These are phyloP conservation scores for Riparia riparia DNA, from an alignment of 2,113 vertebrate genomes.

Conservation along the genomic window DNA sequence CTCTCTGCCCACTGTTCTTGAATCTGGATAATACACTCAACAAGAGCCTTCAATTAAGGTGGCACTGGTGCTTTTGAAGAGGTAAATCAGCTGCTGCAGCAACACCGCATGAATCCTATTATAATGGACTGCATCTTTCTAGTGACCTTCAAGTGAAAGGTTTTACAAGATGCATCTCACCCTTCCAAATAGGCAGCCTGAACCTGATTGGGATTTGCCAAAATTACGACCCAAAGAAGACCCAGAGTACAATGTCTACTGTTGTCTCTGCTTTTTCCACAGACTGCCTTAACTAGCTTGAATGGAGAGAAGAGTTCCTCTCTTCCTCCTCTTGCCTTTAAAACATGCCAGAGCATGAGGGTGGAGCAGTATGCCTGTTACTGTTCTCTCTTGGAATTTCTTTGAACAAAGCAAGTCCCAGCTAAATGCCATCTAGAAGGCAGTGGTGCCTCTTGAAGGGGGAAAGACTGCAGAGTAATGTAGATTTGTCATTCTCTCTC, in stretches of 20 bases:
- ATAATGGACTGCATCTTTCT: conserved; percentile 21
- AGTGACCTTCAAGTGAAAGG: conserved; percentile 16
- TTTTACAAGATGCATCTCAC: conserved; percentile 25
- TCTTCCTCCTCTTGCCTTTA: not conserved
- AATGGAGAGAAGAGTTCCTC: not conserved
- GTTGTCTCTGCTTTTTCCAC: not conserved
- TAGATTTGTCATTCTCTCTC: not conserved
- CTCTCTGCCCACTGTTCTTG: conserved; percentile 40
- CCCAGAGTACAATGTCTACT: not conserved
- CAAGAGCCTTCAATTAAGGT: conserved; percentile 42
- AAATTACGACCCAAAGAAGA: not conserved
- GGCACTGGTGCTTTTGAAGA: conserved; percentile 49
- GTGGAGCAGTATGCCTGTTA: not conserved
- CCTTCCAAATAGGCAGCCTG: not conserved
- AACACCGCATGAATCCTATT: conserved; percentile 1
- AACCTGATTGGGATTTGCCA: not conserved
- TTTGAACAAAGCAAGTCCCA: not conserved
- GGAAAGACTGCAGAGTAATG: not conserved
- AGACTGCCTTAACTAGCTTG: not conserved
- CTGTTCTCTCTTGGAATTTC: not conserved
- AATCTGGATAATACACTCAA: conserved; percentile 31
- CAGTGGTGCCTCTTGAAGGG: not conserved
- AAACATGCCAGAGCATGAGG: not conserved
- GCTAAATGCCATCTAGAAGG: not conserved
- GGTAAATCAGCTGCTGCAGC: conserved; percentile 40